A percentile compares a stretch with the other conserved stretches of the same genome.
phyloP scores from a whole-genome alignment of 2,888 invertebrate species.

The Pseudoips prasinana region DNA sequence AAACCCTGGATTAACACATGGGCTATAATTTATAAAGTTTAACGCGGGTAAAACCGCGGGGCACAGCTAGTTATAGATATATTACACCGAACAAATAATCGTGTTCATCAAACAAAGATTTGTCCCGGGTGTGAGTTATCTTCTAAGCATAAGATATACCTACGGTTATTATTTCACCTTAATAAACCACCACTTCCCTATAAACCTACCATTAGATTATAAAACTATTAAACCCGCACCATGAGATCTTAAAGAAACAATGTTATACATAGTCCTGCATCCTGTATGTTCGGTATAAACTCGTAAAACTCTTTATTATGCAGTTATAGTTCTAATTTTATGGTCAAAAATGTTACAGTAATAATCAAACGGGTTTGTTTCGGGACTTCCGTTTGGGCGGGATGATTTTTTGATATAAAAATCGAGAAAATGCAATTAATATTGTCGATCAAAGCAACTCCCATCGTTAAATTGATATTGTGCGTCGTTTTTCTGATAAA shows the following conservation, averaged over 20 bases:
- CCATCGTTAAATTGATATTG: too few relatives aligned
- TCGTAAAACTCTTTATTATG: constrained; percentile 76
- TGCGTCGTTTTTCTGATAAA: too few relatives aligned
- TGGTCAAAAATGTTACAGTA: constrained; percentile 63
- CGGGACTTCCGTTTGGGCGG: constrained; percentile 50
- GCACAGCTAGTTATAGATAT: too few relatives aligned
- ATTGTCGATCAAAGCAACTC: too few relatives aligned
- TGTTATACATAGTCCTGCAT: constrained; percentile 61
- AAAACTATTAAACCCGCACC: constrained; percentile 29
- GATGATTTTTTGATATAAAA: not conserved
- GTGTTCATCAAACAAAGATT: too few relatives aligned
- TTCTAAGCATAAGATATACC: too few relatives aligned
- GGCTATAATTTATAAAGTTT: too few relatives aligned
- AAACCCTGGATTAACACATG: too few relatives aligned
- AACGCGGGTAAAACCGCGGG: too few relatives aligned
- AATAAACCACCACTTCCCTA: constrained; percentile 11
- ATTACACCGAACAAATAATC: too few relatives aligned
- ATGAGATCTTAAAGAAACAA: constrained; percentile 50
- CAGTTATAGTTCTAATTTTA: constrained; percentile 60
- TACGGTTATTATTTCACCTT: constrained; percentile 24
- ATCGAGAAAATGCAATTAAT: too few relatives aligned
- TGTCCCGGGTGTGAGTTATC: too few relatives aligned
- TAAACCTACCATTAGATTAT: constrained; percentile 27
- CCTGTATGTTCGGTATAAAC: constrained; percentile 71
- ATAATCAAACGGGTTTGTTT: constrained; percentile 57